phyloP scores from a whole-genome alignment of 2,113 vertebrate species.

The Peromyscus polionotus region DNA sequence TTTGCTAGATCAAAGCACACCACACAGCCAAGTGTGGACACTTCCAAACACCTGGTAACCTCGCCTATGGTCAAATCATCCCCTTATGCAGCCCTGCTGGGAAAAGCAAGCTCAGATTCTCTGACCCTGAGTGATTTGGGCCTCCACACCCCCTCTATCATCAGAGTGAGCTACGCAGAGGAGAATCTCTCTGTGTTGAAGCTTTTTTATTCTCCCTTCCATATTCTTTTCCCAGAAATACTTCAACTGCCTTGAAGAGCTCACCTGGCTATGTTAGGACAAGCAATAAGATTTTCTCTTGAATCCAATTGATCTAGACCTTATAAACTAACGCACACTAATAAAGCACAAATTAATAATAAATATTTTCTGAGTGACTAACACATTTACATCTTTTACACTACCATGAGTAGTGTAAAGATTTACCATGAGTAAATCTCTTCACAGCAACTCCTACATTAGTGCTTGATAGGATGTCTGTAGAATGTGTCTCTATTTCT shows the following conservation, averaged over 20 bases:
- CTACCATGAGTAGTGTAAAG: too few relatives aligned
- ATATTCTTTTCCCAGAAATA: neutral
- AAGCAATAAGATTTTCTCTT: neutral
- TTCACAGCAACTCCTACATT: neutral
- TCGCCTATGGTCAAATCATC: too few relatives aligned
- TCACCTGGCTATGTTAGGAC: neutral
- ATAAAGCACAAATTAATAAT: neutral
- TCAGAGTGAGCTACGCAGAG: too few relatives aligned
- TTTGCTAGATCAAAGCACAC: too few relatives aligned
- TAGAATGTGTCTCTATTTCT: neutral
- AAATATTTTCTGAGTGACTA: neutral
- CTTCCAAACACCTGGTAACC: too few relatives aligned
- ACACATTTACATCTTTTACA: neutral
- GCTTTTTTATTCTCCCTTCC: neutral
- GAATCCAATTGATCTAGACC: neutral
- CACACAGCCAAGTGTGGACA: too few relatives aligned
- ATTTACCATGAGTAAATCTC: neutral
- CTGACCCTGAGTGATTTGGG: too few relatives aligned
- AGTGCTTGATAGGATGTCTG: neutral
- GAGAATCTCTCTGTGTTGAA: neutral
- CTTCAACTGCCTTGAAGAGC: neutral
- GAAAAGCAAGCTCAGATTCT: too few relatives aligned
- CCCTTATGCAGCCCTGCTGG: too few relatives aligned
- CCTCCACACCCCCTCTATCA: too few relatives aligned
- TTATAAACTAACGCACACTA: neutral